Base-by-base conservation (phyloP, 2,797 vertebrate species). In the Parauchenoglanis ngamensis region DNA sequence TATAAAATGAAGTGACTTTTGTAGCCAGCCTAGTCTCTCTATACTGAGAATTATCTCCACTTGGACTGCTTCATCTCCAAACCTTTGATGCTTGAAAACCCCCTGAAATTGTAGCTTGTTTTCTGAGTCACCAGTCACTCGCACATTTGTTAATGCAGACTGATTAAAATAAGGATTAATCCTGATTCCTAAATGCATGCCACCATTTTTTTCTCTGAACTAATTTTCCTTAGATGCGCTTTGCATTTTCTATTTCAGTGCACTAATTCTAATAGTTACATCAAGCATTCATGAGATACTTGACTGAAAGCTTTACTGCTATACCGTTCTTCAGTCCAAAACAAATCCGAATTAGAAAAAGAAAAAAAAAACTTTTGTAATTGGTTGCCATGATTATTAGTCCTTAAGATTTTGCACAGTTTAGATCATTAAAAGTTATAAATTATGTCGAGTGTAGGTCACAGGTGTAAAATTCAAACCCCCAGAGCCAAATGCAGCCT, bases 131-230 rank as follows among this genome's bases (percentile, higher is more conserved):
- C 59, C 31, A 52, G 7, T n/a, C 70, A 54, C 31, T 54, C 28
- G 77, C 17, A 21, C 28, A 83, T 76, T 83, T 75, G 21, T 83
- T 52, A 87, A 82, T 46, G 23, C 49, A 65, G n/a, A 76, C 57
- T 83, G 79, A 87, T 87, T 87, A 52, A 82, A 87, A 40, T n/a
- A 75, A 65, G 86, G 7, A 40, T 76, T 76, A 54, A 61, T 76
- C 70, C 46, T 83, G 40, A 67, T 76, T 70, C 56, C 56, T 25
- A 61, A 80, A 80, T 61, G 35, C 21, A n/a, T 25, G 19, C 31
- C 61, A 79, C 28, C 25, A 28, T 67, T 65, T 75, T 40, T 65
- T 54, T 31, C 21, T 72, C 85, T 52, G 19, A 81, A 61, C 78
- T 86, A 46, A 82, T 82, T 87, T 87, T 65, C n/a, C 23, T 86